Conservation (phyloP, 2,888 invertebrate species). For the Melanostoma scalare region DNA sequence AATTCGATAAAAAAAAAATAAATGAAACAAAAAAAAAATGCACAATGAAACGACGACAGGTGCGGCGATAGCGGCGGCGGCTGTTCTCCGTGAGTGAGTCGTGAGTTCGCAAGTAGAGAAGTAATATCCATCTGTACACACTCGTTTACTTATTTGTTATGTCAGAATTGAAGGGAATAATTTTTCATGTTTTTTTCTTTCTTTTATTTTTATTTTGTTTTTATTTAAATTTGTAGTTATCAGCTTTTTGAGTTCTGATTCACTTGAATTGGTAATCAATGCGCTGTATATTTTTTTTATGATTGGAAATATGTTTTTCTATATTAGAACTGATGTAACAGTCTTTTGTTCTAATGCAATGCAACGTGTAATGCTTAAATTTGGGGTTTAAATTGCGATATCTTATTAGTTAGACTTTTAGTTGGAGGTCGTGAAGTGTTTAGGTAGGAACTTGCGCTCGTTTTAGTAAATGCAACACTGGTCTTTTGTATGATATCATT, state of each 20-base stretch:
- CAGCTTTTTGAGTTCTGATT: neutral
- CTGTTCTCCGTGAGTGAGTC: conserved; percentile 13
- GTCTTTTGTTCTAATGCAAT: too few species aligned
- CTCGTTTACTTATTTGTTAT: conserved; percentile 33
- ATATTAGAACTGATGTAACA: too few species aligned
- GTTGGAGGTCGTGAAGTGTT: too few species aligned
- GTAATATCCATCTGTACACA: conserved; percentile 11
- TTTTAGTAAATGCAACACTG: too few species aligned
- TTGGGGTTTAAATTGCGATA: too few species aligned
- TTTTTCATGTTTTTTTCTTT: conserved; percentile 34
- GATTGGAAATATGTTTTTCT: too few species aligned
- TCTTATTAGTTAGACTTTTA: too few species aligned
- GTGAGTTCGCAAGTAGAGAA: conserved; percentile 27
- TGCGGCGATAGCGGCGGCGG: conserved; percentile 38
- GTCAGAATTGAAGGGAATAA: conserved; percentile 40
- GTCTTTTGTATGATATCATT: too few species aligned
- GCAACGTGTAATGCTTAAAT: too few species aligned
- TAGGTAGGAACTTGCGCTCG: too few species aligned
- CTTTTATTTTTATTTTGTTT: neutral
- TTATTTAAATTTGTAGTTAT: conserved; percentile 3
- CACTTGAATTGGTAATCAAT: too few species aligned
- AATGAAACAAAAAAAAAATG: conserved; percentile 15
- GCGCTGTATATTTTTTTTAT: neutral
- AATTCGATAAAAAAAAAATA: conserved; percentile 31
- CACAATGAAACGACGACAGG: conserved; percentile 53